Percentiles rank a stretch among this genome's conserved stretches.
Conservation (phyloP, 64 coral and sea anemone species). For the Actinia tenebrosa region DNA sequence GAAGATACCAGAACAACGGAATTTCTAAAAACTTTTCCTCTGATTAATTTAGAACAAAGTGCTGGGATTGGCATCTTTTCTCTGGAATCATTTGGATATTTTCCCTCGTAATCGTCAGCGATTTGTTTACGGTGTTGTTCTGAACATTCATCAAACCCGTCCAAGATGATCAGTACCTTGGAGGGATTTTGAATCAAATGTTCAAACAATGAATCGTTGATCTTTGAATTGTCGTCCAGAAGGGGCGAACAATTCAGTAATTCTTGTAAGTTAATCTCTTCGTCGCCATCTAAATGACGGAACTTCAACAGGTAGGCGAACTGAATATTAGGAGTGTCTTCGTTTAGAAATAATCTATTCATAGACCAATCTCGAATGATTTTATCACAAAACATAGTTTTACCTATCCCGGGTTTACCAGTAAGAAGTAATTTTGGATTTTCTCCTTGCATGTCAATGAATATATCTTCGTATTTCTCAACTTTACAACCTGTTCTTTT, state of each 20-base stretch:
- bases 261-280: background rate
- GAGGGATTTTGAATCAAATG: background rate
- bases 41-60: slow-evolving; percentile 1
- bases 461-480: too few species aligned
- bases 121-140: background rate
- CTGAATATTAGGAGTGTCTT: background rate
- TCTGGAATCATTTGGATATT: slow-evolving; percentile 1
- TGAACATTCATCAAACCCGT: slow-evolving; percentile 31
- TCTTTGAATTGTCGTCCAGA: background rate
- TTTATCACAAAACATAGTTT: slow-evolving; percentile 5
- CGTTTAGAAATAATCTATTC: slow-evolving; percentile 14
- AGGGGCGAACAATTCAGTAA: slow-evolving; percentile 15
- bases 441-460: too few species aligned
- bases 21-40: background rate
- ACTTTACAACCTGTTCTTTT: too few species aligned
- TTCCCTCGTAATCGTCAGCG: background rate
- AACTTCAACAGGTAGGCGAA: slow-evolving; percentile 20
- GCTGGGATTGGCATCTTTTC: slow-evolving; percentile 21
- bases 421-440: too few species aligned
- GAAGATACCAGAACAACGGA: background rate
- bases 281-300: background rate
- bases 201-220: slow-evolving; percentile 10
- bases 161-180: slow-evolving; percentile 17
- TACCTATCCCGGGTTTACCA: slow-evolving; percentile 27
- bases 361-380: slow-evolving; percentile 20